Evolutionary conservation across 2,888 invertebrate genomes (phyloP).

Genomic region (Drosophila buzzatii): DNA sequence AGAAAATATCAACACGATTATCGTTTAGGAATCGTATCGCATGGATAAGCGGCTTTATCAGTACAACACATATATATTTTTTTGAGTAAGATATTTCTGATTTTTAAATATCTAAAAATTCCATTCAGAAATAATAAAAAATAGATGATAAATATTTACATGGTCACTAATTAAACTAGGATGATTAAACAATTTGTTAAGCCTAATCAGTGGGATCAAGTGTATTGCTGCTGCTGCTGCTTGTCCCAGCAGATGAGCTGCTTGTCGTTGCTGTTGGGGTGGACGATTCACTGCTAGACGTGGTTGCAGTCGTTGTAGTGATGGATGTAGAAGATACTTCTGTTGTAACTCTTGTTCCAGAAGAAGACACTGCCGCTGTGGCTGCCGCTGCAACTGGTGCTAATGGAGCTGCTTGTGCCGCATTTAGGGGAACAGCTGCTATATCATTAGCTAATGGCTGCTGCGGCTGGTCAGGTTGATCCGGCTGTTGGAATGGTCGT

Average conservation of each 20-base stretch:
- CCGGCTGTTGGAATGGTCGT: constrained; percentile 86
- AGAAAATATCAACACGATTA: constrained; percentile 15
- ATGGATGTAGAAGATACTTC: constrained; percentile 21
- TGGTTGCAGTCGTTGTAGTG: constrained; percentile 13
- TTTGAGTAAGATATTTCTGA: constrained; percentile 74
- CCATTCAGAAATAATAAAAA: constrained; percentile 74
- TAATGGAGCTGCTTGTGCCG: constrained; percentile 22
- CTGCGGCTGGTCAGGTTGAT: constrained; percentile 46
- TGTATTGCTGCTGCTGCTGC: constrained; percentile 55
- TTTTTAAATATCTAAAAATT: constrained; percentile 75
- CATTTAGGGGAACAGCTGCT: constrained; percentile 46
- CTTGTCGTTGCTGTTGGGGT: constrained; percentile 53
- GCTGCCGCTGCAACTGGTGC: constrained; percentile 11
- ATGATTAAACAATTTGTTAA: constrained; percentile 66
- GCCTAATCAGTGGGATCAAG: constrained; percentile 81
- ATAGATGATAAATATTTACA: constrained; percentile 80
- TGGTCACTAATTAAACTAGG: constrained; percentile 78
- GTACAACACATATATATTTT: constrained; percentile 71
- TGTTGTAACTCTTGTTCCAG: constrained; percentile 32
- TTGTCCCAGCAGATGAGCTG: constrained; percentile 75
- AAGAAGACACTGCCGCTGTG: constrained; percentile 13
- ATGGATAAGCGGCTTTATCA: constrained; percentile 51
- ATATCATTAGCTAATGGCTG: constrained; percentile 52
- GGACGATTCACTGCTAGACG: constrained; percentile 29
- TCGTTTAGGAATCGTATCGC: constrained; percentile 35